A percentile compares a stretch with the other conserved stretches of the same genome.
Conservation (phyloP, 1,140 invertebrate species). For the Tachypleus tridentatus region DNA sequence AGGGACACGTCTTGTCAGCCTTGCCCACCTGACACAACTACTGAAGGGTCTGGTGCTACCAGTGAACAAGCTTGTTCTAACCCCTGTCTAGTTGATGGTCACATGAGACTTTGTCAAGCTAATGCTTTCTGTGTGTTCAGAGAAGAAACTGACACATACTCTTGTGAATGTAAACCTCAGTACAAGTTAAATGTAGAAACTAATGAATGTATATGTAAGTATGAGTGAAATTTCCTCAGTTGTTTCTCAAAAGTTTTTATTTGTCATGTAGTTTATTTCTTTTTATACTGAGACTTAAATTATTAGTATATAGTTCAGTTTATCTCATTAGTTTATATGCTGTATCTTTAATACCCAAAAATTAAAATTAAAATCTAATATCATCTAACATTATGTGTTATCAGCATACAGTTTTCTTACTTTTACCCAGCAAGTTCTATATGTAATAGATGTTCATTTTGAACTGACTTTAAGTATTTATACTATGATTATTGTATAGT, state of each 20-base stretch:
- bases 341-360: too few species aligned
- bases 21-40: conserved; percentile 86
- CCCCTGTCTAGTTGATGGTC: conserved; percentile 73
- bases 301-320: too few species aligned
- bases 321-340: too few species aligned
- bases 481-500: too few species aligned
- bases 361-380: too few species aligned
- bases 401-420: too few species aligned
- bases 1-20: conserved; percentile 67
- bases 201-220: conserved; percentile 36
- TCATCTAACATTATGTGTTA: too few species aligned
- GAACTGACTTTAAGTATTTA: too few species aligned
- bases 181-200: conserved; percentile 54
- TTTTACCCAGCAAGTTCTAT: too few species aligned
- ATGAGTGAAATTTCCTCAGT: neutral
- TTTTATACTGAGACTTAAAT: too few species aligned
- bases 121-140: conserved; percentile 82
- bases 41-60: conserved; percentile 60
- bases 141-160: conserved; percentile 69
- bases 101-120: conserved; percentile 68
- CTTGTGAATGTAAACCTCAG: conserved; percentile 85
- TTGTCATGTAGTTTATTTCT: neutral
- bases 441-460: too few species aligned
- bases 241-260: neutral
- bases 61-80: conserved; percentile 76